phyloP scores from a whole-genome alignment of 2,888 invertebrate species.

The Leptopilina myrica region DNA sequence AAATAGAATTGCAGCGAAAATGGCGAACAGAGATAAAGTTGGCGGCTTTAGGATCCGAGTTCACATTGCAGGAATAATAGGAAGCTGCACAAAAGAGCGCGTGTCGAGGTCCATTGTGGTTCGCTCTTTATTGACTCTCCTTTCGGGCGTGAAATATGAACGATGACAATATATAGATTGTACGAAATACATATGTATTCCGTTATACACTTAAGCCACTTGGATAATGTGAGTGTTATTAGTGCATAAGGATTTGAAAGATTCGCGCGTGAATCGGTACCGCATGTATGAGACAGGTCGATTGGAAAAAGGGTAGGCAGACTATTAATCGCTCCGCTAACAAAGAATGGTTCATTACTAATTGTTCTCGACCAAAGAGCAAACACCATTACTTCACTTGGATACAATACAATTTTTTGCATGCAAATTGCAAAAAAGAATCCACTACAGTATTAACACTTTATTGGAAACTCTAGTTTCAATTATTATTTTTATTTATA shows the following conservation, averaged over 20 bases:
- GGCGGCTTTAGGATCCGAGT: neutral
- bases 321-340: slow-evolving; percentile 57
- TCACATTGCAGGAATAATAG: slow-evolving; percentile 69
- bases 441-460: too few species aligned
- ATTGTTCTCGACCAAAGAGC: slow-evolving; percentile 61
- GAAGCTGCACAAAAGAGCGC: slow-evolving; percentile 62
- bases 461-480: too few species aligned
- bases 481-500: too few species aligned
- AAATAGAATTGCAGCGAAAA: neutral
- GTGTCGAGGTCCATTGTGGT: slow-evolving; percentile 67
- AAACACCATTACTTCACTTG: slow-evolving; percentile 48
- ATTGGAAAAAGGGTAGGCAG: slow-evolving; percentile 58
- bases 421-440: neutral
- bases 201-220: slow-evolving; percentile 59
- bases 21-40: slow-evolving; percentile 7
- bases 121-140: slow-evolving; percentile 69
- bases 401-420: slow-evolving; percentile 21
- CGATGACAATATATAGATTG: slow-evolving; percentile 49
- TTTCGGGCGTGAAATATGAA: slow-evolving; percentile 70
- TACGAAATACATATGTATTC: slow-evolving; percentile 41
- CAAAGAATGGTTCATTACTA: slow-evolving; percentile 59
- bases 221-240: slow-evolving; percentile 63
- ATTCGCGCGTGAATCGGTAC: slow-evolving; percentile 58
- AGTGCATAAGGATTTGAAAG: slow-evolving; percentile 56
- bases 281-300: slow-evolving; percentile 58